Conservation (phyloP, 2,797 vertebrate species). For the Sebastolobus alascanus region DNA sequence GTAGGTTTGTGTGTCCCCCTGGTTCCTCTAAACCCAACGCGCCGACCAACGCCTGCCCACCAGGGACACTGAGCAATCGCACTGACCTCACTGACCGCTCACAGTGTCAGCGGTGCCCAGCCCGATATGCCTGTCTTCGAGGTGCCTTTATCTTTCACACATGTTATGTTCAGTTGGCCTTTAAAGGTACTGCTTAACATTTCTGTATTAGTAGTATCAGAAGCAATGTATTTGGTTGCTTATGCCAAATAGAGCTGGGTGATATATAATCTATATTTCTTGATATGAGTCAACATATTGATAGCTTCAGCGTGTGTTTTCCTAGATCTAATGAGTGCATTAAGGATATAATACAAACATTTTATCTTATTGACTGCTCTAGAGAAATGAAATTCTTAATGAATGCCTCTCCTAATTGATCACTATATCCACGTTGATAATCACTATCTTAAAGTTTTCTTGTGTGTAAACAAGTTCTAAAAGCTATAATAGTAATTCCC, state of each 20-base stretch:
- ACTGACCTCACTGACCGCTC: constrained; percentile 87
- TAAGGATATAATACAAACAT: not conserved
- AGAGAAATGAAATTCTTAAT: not conserved
- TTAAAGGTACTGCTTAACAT: constrained; percentile 1
- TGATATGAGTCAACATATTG: not conserved
- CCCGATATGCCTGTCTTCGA: constrained; percentile 86
- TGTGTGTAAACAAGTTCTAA: not conserved
- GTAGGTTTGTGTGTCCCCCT: constrained; percentile 86
- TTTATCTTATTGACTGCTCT: not conserved
- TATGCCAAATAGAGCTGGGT: not conserved
- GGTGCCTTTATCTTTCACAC: constrained; percentile 74
- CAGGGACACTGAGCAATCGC: constrained; percentile 87
- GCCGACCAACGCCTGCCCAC: constrained; percentile 85
- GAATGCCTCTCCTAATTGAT: not conserved
- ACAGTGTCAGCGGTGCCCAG: constrained; percentile 89
- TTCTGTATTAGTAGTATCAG: not conserved
- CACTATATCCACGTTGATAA: not conserved
- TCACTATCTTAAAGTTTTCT: not conserved
- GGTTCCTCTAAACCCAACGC: constrained; percentile 88
- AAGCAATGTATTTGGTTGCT: not conserved
- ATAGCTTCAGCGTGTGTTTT: not conserved
- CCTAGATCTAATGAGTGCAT: not conserved
- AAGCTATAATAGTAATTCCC: not conserved
- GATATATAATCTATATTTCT: not conserved
- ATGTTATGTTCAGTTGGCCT: constrained; percentile 2